Evolutionary conservation across 1,140 invertebrate genomes (phyloP).

Genomic region (Leptopilina boulardi): DNA sequence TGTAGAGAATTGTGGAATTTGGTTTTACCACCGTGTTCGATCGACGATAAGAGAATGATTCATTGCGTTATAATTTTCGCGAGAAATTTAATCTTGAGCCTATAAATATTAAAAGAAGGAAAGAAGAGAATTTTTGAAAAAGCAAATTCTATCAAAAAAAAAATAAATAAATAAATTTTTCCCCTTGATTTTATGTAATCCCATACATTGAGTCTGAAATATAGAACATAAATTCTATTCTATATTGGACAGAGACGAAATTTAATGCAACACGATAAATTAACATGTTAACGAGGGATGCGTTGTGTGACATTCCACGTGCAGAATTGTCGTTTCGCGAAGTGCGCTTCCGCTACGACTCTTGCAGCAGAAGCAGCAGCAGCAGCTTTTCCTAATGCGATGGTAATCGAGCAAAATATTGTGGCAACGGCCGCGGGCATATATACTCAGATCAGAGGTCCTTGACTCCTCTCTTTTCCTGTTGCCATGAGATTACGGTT

Average conservation of each 20-base stretch:
- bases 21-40: not conserved
- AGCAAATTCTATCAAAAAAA: no score
- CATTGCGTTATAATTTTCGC: not conserved
- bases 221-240: conserved; percentile 63
- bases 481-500: conserved; percentile 56
- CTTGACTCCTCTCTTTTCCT: conserved; percentile 61
- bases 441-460: conserved; percentile 60
- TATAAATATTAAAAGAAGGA: not conserved
- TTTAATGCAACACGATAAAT: conserved; percentile 71
- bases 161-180: no score
- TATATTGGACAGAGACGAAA: conserved; percentile 58
- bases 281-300: conserved; percentile 71
- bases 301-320: conserved; percentile 30
- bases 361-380: conserved; percentile 40
- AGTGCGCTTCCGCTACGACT: not conserved
- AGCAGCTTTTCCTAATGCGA: conserved; percentile 64
- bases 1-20: not conserved
- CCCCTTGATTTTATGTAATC: no score
- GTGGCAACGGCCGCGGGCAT: conserved; percentile 68
- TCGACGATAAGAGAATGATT: conserved; percentile 3
- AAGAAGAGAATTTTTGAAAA: not conserved
- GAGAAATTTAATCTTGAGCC: not conserved
- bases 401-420: conserved; percentile 74
- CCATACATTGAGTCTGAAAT: conserved; percentile 64
- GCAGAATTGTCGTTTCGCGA: conserved; percentile 35